Evolutionary conservation across 23 tunicate species (phyloP), one percentile per base, ranked within the genome.

Genomic region (Ascidia mentula): DNA sequence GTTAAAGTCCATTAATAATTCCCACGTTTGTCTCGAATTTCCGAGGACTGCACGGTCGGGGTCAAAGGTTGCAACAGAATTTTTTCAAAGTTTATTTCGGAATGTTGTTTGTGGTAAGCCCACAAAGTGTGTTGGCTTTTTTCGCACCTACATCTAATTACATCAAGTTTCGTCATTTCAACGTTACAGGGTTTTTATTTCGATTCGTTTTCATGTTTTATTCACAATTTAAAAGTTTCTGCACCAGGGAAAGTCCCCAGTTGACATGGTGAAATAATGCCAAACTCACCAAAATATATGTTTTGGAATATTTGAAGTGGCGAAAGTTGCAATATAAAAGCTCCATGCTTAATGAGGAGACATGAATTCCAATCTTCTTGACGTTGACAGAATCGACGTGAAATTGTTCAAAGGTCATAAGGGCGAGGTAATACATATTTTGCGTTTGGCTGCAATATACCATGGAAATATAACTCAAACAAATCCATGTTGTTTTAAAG

Each of bases 391-490:
- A 9, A 45, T 77, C 13, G 45, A 77, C 31, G 86, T 87, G 35
- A 74, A 75, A 36, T 42, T 87, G 15, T 87, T 61, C 37, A 65
- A 35, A 36, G 91, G 91, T 26, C 91, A 87, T 40, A 75, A 76
- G 34, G 82, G 79, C 61, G 91, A 87, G 60, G 86, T 87, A 87
- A 38, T n/a, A n/a, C n/a, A n/a, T n/a, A n/a, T n/a, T n/a, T n/a
- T n/a, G n/a, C n/a, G 79, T 35, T 82, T 42, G 46, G 26, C 0
- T 79, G n/a, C 9, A 65, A 31, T 30, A 4, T 20, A 1, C 34
- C 22, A 2, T 38, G 79, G 20, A 75, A 75, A 33, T 28, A 12
- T 65, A 65, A 26, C 15, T 31, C 20, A 15, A 15, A 15, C 18
- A 45, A 15, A 15, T 45, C 18, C 18, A 15, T 45, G 18, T 45